These are phyloP conservation scores for Salvelinus namaycush DNA, from an alignment of 2,113 vertebrate genomes.

Conservation along the genomic window DNA sequence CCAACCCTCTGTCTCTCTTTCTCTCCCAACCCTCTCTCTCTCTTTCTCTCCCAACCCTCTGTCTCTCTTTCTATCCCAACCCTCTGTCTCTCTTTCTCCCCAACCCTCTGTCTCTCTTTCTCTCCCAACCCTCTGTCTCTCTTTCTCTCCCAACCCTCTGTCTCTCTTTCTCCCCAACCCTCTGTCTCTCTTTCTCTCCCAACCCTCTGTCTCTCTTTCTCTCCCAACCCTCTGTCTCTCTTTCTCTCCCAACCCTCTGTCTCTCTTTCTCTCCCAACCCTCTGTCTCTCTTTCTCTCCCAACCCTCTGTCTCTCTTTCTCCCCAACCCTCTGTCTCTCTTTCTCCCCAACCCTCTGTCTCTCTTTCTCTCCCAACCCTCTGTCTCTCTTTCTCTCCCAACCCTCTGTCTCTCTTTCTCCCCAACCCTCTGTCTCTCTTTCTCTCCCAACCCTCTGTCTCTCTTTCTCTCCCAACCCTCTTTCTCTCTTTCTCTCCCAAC, in stretches of 20 bases:
- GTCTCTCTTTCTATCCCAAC: too few species aligned
- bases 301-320: not conserved
- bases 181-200: not conserved
- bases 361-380: too few species aligned
- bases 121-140: not conserved
- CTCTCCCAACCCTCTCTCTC: too few species aligned
- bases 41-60: too few species aligned
- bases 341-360: not conserved
- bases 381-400: not conserved
- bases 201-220: not conserved
- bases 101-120: slow-evolving; percentile 1
- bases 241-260: not conserved
- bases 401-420: not conserved
- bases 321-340: not conserved
- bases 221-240: not conserved
- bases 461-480: too few species aligned
- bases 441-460: not conserved
- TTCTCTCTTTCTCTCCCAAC: too few species aligned
- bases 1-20: too few species aligned
- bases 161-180: not conserved
- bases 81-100: slow-evolving; percentile 22
- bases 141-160: too few species aligned
- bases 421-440: not conserved
- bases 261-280: too few species aligned
- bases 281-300: not conserved